Conservation (phyloP, 2,888 invertebrate genomes). For the Drosophila prostipennis region DNA sequence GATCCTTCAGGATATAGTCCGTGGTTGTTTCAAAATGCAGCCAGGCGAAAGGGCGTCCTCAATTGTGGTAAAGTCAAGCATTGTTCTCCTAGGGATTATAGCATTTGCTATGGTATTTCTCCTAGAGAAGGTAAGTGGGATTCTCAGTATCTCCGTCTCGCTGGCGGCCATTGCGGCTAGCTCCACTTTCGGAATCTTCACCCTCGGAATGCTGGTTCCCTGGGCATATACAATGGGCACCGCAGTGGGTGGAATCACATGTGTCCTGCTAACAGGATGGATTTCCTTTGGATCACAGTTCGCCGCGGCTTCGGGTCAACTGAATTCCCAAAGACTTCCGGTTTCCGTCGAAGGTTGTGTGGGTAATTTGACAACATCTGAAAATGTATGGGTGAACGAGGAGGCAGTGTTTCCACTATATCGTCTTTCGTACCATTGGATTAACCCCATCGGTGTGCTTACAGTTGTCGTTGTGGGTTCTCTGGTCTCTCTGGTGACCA, state of each 20-base stretch:
- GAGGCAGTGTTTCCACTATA: constrained; percentile 89
- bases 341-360: constrained; percentile 85
- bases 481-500: constrained; percentile 87
- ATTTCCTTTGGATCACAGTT: constrained; percentile 89
- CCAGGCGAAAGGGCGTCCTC: constrained; percentile 87
- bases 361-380: constrained; percentile 54
- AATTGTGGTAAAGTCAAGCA: constrained; percentile 87
- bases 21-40: constrained; percentile 88
- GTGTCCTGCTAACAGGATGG: constrained; percentile 87
- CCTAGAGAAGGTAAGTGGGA: constrained; percentile 91
- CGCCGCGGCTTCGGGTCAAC: constrained; percentile 86
- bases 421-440: constrained; percentile 92
- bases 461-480: constrained; percentile 89
- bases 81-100: constrained; percentile 87
- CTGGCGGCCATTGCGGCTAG: constrained; percentile 92
- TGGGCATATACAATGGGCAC: constrained; percentile 90
- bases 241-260: constrained; percentile 86
- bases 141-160: constrained; percentile 90
- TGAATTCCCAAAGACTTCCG: constrained; percentile 86
- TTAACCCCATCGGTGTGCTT: constrained; percentile 89
- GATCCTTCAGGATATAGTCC: constrained; percentile 92
- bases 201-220: constrained; percentile 92
- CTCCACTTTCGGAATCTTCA: constrained; percentile 92
- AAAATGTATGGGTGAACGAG: constrained; percentile 81
- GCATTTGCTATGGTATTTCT: constrained; percentile 88